phyloP scores from a whole-genome alignment of 1,140 invertebrate species.

The Tetragonula clypearis region DNA sequence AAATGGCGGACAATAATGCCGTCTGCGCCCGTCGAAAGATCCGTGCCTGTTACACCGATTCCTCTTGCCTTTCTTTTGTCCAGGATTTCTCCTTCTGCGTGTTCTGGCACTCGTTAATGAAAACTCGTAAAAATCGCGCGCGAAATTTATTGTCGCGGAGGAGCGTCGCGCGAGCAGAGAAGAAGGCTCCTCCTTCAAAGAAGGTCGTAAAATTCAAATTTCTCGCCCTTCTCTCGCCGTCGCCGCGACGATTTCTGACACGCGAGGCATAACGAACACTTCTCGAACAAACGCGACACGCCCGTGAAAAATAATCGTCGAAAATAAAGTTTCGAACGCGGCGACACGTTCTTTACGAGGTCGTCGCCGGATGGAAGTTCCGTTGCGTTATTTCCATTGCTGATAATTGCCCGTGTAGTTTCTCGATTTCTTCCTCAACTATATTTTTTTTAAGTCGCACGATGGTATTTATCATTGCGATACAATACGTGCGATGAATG shows the following conservation, averaged over 20 bases:
- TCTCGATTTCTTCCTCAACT: not conserved
- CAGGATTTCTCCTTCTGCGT: not conserved
- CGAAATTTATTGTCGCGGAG: conserved; percentile 28
- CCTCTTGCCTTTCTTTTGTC: conserved; percentile 20
- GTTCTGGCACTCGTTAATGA: conserved; percentile 24
- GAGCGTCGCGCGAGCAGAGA: too few relatives aligned
- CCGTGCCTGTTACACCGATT: not conserved
- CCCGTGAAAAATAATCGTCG: conserved; percentile 38
- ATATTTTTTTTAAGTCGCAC: not conserved
- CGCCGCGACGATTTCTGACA: conserved; percentile 13
- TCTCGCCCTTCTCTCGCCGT: conserved; percentile 14
- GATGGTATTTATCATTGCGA: too few relatives aligned
- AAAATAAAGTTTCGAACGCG: conserved; percentile 36
- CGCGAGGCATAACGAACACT: conserved; percentile 17
- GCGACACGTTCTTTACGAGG: conserved; percentile 28
- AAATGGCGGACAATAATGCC: conserved; percentile 52
- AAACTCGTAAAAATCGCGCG: conserved; percentile 47
- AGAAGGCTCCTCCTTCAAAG: too few relatives aligned
- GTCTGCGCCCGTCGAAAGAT: conserved; percentile 32
- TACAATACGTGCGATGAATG: too few relatives aligned
- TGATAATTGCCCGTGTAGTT: not conserved
- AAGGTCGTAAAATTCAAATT: conserved; percentile 55
- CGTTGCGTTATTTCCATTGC: not conserved
- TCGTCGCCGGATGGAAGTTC: not conserved
- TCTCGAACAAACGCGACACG: conserved; percentile 7